Evolutionary conservation across 2,888 invertebrate species (phyloP).

Genomic region (Polietes domitor): DNA sequence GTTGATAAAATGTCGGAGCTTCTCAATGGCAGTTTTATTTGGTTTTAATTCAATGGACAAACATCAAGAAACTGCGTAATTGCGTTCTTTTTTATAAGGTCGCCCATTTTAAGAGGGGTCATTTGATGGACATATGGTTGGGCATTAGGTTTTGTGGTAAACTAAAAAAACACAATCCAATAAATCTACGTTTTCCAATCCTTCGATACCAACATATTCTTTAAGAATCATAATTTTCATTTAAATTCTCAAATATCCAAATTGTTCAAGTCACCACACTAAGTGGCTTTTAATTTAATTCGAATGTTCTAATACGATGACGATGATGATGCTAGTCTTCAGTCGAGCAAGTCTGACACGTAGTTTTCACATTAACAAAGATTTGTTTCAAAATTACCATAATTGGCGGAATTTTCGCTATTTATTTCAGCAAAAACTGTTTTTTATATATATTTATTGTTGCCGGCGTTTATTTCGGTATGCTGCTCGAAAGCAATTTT

Average conservation of each 20-base stretch:
- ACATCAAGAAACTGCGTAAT: too few relatives aligned
- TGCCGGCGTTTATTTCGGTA: background rate
- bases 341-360: slow-evolving; percentile 45
- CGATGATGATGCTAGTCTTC: background rate
- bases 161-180: too few relatives aligned
- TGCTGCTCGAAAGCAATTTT: slow-evolving; percentile 23
- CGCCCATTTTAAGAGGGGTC: too few relatives aligned
- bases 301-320: background rate
- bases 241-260: background rate
- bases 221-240: too few relatives aligned
- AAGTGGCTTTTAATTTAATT: background rate
- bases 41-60: too few relatives aligned
- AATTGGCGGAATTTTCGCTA: background rate
- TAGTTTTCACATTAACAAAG: slow-evolving; percentile 46
- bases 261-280: background rate
- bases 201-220: too few relatives aligned
- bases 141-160: too few relatives aligned
- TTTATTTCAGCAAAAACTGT: background rate
- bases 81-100: too few relatives aligned
- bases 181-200: too few relatives aligned
- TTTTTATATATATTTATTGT: background rate
- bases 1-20: too few relatives aligned
- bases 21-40: too few relatives aligned
- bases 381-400: background rate
- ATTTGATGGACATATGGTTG: too few relatives aligned